These are phyloP conservation scores for Drosophila hamatofila DNA, from an alignment of 2,888 invertebrate species.

Conservation along the genomic window DNA sequence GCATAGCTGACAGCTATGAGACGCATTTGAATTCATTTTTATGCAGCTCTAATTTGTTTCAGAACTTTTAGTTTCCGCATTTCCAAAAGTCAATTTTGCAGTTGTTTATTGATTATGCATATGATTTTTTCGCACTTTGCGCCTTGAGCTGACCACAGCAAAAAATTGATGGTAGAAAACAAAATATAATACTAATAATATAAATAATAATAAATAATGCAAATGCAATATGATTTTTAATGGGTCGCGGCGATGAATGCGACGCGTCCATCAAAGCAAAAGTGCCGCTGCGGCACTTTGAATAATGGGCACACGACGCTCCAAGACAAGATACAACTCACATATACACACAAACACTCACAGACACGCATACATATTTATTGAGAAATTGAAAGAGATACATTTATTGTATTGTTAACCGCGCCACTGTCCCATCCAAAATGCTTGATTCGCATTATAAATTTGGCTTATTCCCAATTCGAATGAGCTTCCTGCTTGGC, in stretches of 20 bases:
- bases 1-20: neutral
- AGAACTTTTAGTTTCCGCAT: slow-evolving; percentile 34
- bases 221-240: slow-evolving; percentile 53
- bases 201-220: slow-evolving; percentile 40
- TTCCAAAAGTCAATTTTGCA: slow-evolving; percentile 26
- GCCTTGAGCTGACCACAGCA: slow-evolving; percentile 19
- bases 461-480: slow-evolving; percentile 7
- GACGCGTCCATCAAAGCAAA: slow-evolving; percentile 46
- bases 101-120: slow-evolving; percentile 8
- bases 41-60: slow-evolving; percentile 10
- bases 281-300: slow-evolving; percentile 56
- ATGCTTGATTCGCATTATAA: slow-evolving; percentile 37
- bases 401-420: slow-evolving; percentile 15
- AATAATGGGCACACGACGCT: slow-evolving; percentile 40
- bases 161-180: slow-evolving; percentile 15
- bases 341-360: slow-evolving; percentile 7
- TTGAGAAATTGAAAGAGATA: slow-evolving; percentile 20
- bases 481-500: slow-evolving; percentile 7
- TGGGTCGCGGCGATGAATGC: slow-evolving; percentile 38
- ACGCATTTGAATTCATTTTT: neutral
- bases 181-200: slow-evolving; percentile 6
- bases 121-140: slow-evolving; percentile 13
- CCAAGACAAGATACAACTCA: slow-evolving; percentile 14
- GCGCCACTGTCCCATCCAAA: slow-evolving; percentile 25
- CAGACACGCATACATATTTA: slow-evolving; percentile 1